phyloP scores from a whole-genome alignment of 2,888 invertebrate genomes.

The Cheilosia vulpina region DNA sequence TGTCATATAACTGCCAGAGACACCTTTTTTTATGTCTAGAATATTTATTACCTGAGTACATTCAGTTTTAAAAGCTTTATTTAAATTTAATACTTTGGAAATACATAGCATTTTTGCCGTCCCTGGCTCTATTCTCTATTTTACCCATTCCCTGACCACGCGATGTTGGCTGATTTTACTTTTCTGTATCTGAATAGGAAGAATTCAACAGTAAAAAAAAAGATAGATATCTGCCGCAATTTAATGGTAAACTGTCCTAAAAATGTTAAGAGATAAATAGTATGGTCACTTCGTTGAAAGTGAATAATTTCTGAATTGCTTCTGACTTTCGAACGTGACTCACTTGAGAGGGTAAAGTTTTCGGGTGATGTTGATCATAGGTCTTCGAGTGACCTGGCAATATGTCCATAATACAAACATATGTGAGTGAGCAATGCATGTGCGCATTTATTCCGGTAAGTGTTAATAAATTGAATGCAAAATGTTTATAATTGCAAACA shows the following conservation, averaged over 20 bases:
- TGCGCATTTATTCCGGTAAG: background rate
- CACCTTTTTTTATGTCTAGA: slow-evolving; percentile 29
- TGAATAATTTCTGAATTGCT: slow-evolving; percentile 41
- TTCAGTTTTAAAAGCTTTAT: slow-evolving; percentile 41
- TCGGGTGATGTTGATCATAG: background rate
- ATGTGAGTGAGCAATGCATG: background rate
- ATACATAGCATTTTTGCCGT: slow-evolving; percentile 6
- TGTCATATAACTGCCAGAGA: slow-evolving; percentile 19
- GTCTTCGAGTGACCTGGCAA: slow-evolving; percentile 8
- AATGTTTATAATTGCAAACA: background rate
- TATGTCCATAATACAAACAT: background rate
- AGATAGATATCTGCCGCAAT: slow-evolving; percentile 11
- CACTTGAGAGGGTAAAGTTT: slow-evolving; percentile 23
- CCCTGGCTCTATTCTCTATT: slow-evolving; percentile 11
- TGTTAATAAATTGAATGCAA: background rate
- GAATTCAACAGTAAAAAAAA: slow-evolving; percentile 18
- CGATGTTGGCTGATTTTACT: slow-evolving; percentile 7
- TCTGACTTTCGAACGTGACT: slow-evolving; percentile 24
- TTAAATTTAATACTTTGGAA: slow-evolving; percentile 42
- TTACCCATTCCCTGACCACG: slow-evolving; percentile 7
- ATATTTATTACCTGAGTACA: slow-evolving; percentile 42
- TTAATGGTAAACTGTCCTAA: slow-evolving; percentile 16
- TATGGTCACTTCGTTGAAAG: slow-evolving; percentile 27
- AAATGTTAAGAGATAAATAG: slow-evolving; percentile 43
- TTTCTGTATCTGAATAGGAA: slow-evolving; percentile 26